phyloP scores from a whole-genome alignment of 2,888 invertebrate species.

The Lasioglossum marginatum region DNA sequence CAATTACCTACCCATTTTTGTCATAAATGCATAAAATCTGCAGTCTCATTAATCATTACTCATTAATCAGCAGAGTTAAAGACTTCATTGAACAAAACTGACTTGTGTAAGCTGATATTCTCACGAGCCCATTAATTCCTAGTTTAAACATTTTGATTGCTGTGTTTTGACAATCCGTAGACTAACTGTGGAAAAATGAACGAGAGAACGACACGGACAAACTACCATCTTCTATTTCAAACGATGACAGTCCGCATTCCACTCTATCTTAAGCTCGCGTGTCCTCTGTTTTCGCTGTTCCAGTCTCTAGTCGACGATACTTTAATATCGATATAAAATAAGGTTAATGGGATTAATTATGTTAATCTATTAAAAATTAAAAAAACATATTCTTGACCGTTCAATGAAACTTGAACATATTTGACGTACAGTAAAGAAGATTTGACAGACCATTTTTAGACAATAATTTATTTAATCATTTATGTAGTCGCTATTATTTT shows the following conservation, averaged over 20 bases:
- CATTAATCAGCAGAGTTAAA: background rate
- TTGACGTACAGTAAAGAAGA: background rate
- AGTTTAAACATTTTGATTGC: background rate
- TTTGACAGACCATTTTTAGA: too few species aligned
- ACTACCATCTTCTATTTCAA: constrained; percentile 47
- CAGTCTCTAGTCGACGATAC: background rate
- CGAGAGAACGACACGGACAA: background rate
- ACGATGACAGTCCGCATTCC: constrained; percentile 49
- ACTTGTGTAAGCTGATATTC: background rate
- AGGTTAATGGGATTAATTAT: too few species aligned
- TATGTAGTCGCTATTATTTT: too few species aligned
- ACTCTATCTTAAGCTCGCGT: constrained; percentile 44
- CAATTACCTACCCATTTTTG: too few species aligned
- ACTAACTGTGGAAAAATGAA: background rate
- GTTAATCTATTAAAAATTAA: background rate
- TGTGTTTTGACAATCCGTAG: constrained; percentile 8
- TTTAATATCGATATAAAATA: background rate
- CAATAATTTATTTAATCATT: too few species aligned
- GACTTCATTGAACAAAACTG: background rate
- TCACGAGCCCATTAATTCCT: background rate
- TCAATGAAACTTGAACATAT: background rate
- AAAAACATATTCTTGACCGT: background rate
- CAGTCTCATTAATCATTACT: too few species aligned
- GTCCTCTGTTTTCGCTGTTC: constrained; percentile 8
- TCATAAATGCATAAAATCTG: too few species aligned